These are phyloP conservation scores for Nibea coibor DNA, from an alignment of 2,113 vertebrate species.

Conservation along the genomic window DNA sequence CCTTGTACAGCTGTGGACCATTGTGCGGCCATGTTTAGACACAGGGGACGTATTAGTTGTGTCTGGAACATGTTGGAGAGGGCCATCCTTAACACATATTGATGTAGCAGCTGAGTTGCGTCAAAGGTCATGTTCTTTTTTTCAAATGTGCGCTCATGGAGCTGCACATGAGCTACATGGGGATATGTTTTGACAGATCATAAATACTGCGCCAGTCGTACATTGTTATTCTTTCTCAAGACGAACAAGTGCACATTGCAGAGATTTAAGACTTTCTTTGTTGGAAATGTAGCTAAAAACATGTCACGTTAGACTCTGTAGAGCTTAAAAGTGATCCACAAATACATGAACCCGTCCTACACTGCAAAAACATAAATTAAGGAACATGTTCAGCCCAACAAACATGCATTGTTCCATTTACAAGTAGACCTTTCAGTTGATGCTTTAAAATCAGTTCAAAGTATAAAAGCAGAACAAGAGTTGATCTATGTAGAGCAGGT, in stretches of 20 bases:
- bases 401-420: too few relatives aligned
- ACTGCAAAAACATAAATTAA: neutral
- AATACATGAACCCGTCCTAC: neutral
- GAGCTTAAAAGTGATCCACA: neutral
- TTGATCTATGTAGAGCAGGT: neutral
- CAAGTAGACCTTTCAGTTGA: too few relatives aligned
- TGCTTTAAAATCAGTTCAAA: neutral
- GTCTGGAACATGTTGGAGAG: conserved; percentile 46
- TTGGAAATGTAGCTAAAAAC: neutral
- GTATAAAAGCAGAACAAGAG: neutral
- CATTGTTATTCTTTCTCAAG: neutral
- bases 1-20: conserved; percentile 29
- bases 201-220: conserved; percentile 21
- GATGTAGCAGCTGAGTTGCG: conserved; percentile 42
- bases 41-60: conserved; percentile 20
- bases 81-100: conserved; percentile 42
- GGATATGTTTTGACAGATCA: conserved; percentile 21
- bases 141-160: neutral
- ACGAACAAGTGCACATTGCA: neutral
- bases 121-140: conserved; percentile 49
- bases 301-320: neutral
- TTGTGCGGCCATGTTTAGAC: conserved; percentile 46
- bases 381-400: neutral
- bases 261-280: neutral
- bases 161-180: neutral